Evolutionary conservation across 2,888 invertebrate species (phyloP).

Genomic region (Stenurella melanura): DNA sequence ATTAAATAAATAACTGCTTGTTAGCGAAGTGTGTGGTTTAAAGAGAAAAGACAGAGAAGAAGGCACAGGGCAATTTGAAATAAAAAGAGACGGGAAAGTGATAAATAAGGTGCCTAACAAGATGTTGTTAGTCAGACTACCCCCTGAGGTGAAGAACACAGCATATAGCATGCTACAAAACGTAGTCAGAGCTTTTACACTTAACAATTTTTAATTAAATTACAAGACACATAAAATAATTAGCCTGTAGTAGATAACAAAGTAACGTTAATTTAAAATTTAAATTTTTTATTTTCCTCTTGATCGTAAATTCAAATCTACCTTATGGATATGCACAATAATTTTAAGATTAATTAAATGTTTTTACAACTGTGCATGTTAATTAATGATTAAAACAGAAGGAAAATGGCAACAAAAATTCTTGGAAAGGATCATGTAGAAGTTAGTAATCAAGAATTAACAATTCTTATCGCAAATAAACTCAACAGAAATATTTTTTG

Average conservation of each 20-base stretch:
- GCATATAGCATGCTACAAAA: slow-evolving; percentile 54
- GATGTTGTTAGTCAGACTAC: slow-evolving; percentile 73
- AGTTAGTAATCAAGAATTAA: no score
- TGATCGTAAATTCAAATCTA: slow-evolving; percentile 1
- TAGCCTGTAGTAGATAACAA: slow-evolving; percentile 46
- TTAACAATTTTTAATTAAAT: slow-evolving; percentile 61
- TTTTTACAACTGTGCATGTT: not conserved
- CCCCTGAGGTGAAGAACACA: slow-evolving; percentile 72
- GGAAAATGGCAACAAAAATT: no score
- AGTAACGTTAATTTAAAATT: slow-evolving; percentile 29
- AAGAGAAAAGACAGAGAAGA: slow-evolving; percentile 48
- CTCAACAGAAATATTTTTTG: no score
- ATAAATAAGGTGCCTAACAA: slow-evolving; percentile 74
- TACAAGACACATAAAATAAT: slow-evolving; percentile 62
- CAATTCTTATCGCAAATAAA: no score
- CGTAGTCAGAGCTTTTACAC: slow-evolving; percentile 58
- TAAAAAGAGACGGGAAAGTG: slow-evolving; percentile 59
- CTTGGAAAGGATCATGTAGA: no score
- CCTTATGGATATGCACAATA: slow-evolving; percentile 19
- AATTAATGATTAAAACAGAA: not conserved
- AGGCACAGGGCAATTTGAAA: slow-evolving; percentile 10
- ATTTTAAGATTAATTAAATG: not conserved
- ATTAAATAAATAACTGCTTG: slow-evolving; percentile 75
- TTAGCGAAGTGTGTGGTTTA: slow-evolving; percentile 72
- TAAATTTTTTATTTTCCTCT: not conserved